Evolutionary conservation across 1,140 invertebrate genomes (phyloP), one percentile per base, ranked within the genome.

Genomic region (Megalonaias nervosa): DNA sequence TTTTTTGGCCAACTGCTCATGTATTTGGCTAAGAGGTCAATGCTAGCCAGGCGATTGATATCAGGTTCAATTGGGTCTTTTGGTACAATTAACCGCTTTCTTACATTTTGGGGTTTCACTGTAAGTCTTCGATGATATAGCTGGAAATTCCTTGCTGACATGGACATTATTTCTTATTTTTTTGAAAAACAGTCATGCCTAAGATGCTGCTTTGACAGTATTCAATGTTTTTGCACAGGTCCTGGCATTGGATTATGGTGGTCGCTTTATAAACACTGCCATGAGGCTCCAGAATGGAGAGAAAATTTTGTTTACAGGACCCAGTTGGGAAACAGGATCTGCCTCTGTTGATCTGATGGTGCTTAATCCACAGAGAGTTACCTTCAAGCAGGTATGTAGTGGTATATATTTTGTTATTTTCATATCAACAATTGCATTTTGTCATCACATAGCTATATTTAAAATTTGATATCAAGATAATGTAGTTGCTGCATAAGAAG

Each of bases 301-400:
- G 16, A 61, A 70, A 19, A 59, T 89, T 15, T 67, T 71, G 15
- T 82, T 79, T 19, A 72, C 67, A 68, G 66, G 77, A 26, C 62
- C 77, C 17, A 71, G 75, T 60, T 81, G 81, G 17, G 57, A 74
- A 67, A 38, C 38, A 2, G 68, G 71, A 23, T 21, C 58, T 6
- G 84, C 84, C 19, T 64, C 21, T 11, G 66, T 87, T 67, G 71
- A 76, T 59, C 56, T 64, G 19, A 69, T 66, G 14, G 31, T 48
- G 38, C 38, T 69, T 38, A 78, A 84, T 26, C 71, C 80, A 19
- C 75, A 86, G 14, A 84, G 74, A 67, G 80, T 88, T 61, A 26
- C 82, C 14, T 89, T 90, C 71, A 90, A 90, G 84, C 89, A 90
- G 85, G 88, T 89, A 82, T 61, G 23, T 17, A 57, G 1, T 21